Evolutionary conservation across 2,797 vertebrate genomes (phyloP).

Genomic region (Rhinichthys osculus): DNA sequence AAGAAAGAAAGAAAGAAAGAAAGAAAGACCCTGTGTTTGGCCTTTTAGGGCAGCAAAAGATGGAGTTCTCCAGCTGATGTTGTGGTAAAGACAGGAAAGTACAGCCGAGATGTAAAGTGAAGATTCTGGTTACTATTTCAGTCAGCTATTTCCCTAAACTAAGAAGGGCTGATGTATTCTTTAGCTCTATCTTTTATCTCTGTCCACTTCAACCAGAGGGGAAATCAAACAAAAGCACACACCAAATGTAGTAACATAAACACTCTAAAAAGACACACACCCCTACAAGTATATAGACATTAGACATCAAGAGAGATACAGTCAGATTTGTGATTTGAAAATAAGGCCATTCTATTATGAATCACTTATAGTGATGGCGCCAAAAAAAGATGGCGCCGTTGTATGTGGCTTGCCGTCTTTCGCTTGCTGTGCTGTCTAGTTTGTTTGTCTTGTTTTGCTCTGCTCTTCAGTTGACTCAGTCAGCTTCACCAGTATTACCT

Average conservation of each 20-base stretch:
- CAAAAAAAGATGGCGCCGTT: too few relatives aligned
- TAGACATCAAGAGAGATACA: neutral
- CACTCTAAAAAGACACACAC: slow-evolving; percentile 17
- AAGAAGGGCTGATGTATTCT: slow-evolving; percentile 29
- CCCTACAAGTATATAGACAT: neutral
- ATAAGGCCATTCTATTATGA: neutral
- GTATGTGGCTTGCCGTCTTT: too few relatives aligned
- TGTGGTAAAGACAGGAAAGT: neutral
- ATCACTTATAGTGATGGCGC: neutral
- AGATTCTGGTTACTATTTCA: slow-evolving; percentile 34
- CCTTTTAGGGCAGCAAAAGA: neutral
- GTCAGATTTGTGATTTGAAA: slow-evolving; percentile 23
- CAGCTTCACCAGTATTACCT: too few relatives aligned
- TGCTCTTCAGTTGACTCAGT: too few relatives aligned
- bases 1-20: slow-evolving; percentile 27
- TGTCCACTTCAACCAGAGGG: slow-evolving; percentile 53
- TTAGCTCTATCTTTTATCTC: slow-evolving; percentile 52
- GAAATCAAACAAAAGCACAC: slow-evolving; percentile 53
- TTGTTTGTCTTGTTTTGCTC: too few relatives aligned
- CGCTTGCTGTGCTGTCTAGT: too few relatives aligned
- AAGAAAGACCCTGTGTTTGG: slow-evolving; percentile 51
- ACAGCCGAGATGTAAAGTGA: neutral
- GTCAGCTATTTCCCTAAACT: slow-evolving; percentile 44
- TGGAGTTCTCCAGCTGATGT: neutral
- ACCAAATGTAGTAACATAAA: slow-evolving; percentile 57